phyloP scores from a whole-genome alignment of 1,140 invertebrate genomes.

The Aleiodes sp. region DNA sequence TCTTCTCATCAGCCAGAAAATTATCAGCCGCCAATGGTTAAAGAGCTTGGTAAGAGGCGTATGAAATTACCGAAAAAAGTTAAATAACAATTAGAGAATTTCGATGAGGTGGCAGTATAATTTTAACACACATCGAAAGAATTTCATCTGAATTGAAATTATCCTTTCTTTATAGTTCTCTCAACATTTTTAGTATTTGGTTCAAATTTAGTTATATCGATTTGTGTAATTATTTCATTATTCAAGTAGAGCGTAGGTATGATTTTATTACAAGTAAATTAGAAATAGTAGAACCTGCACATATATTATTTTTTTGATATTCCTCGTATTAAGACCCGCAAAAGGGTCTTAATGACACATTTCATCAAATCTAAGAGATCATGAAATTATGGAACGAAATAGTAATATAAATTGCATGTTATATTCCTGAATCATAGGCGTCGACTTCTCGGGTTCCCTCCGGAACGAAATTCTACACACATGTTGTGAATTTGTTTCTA shows the following conservation, averaged over 20 bases:
- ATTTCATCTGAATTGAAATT: background rate
- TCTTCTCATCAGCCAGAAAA: slow-evolving; percentile 91
- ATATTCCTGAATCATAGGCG: slow-evolving; percentile 32
- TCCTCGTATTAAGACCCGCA: background rate
- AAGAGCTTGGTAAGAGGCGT: slow-evolving; percentile 83
- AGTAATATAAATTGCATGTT: slow-evolving; percentile 30
- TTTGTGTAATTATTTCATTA: background rate
- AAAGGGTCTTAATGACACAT: background rate
- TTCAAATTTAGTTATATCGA: background rate
- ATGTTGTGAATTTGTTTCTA: background rate
- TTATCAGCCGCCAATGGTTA: slow-evolving; percentile 84
- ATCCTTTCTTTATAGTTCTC: background rate
- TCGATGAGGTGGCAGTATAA: slow-evolving; percentile 30
- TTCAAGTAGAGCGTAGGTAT: background rate
- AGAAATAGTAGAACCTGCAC: background rate
- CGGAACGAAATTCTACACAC: slow-evolving; percentile 7
- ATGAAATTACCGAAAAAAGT: slow-evolving; percentile 36
- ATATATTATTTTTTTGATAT: background rate
- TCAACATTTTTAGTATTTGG: background rate
- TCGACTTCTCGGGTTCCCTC: slow-evolving; percentile 21
- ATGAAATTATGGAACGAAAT: slow-evolving; percentile 11
- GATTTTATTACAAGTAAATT: slow-evolving; percentile 2
- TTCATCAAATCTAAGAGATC: too few relatives aligned
- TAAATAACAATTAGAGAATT: slow-evolving; percentile 36
- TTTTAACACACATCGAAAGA: background rate